Evolutionary conservation across 2,797 vertebrate species (phyloP).

Genomic region (Pteropus rufus): DNA sequence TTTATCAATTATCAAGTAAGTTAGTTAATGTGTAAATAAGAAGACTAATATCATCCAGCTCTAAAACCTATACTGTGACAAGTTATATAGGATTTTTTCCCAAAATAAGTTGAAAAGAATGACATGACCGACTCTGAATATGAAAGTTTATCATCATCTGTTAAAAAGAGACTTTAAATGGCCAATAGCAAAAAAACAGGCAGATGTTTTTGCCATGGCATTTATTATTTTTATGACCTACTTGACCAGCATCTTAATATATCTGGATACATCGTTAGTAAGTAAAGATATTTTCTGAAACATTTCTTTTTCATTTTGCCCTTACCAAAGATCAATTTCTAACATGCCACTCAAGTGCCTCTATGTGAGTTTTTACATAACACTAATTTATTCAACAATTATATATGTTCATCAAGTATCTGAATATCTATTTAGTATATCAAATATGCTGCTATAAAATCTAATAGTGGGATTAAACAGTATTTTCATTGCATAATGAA

Average conservation of each 20-base stretch:
- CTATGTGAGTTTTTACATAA: constrained; percentile 55
- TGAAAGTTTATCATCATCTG: constrained; percentile 31
- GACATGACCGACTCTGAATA: constrained; percentile 38
- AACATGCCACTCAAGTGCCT: constrained; percentile 78
- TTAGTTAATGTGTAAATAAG: constrained; percentile 17
- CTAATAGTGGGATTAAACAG: not conserved
- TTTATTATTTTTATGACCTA: constrained; percentile 54
- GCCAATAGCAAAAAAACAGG: not conserved
- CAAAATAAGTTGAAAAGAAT: constrained; percentile 25
- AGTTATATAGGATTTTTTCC: not conserved
- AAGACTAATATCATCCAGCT: not conserved
- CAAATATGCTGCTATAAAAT: not conserved
- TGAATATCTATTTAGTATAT: not conserved
- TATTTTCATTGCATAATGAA: not conserved
- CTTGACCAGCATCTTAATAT: constrained; percentile 30
- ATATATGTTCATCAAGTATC: constrained; percentile 12
- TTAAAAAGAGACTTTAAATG: constrained; percentile 42
- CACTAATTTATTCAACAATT: constrained; percentile 8
- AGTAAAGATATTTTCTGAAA: constrained; percentile 46
- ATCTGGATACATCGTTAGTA: constrained; percentile 52
- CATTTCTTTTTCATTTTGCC: constrained; percentile 12
- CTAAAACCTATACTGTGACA: not conserved
- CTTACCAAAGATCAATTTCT: constrained; percentile 79
- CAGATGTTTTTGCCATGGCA: constrained; percentile 39
- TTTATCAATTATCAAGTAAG: not conserved